phyloP scores from a whole-genome alignment of 2,113 vertebrate species.

The Chunga burmeisteri region DNA sequence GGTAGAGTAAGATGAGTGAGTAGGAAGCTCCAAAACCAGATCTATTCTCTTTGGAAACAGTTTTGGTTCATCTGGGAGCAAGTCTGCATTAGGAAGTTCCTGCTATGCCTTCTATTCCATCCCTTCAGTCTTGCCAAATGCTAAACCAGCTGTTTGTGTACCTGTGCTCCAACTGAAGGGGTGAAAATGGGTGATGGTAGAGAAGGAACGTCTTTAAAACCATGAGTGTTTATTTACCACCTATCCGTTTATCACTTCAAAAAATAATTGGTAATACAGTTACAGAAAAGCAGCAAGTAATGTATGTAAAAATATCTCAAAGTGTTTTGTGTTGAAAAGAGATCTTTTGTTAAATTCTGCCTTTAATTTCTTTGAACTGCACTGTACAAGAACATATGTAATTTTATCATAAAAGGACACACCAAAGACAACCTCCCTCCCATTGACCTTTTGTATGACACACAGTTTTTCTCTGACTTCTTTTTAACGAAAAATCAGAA shows the following conservation, averaged over 20 bases:
- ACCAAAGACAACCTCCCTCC: neutral
- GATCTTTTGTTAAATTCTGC: neutral
- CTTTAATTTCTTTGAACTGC: conserved; percentile 14
- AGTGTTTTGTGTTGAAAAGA: neutral
- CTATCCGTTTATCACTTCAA: neutral
- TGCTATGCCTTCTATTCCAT: neutral
- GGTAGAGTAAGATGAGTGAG: neutral
- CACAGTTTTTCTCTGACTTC: neutral
- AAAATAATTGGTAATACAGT: neutral
- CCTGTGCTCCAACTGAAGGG: neutral
- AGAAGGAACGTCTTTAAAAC: neutral
- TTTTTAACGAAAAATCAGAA: neutral
- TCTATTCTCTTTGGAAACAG: neutral
- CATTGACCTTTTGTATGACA: neutral
- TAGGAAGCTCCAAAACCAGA: neutral
- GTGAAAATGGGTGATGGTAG: neutral
- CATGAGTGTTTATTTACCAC: neutral
- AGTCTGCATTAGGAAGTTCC: neutral
- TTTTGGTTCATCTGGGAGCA: neutral
- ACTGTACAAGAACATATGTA: neutral
- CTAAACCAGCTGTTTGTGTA: neutral
- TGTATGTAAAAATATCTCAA: neutral
- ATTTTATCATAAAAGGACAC: neutral
- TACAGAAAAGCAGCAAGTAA: neutral
- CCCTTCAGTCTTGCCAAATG: neutral